Conservation (phyloP, 2,113 vertebrate species). For the Tor tambroides region DNA sequence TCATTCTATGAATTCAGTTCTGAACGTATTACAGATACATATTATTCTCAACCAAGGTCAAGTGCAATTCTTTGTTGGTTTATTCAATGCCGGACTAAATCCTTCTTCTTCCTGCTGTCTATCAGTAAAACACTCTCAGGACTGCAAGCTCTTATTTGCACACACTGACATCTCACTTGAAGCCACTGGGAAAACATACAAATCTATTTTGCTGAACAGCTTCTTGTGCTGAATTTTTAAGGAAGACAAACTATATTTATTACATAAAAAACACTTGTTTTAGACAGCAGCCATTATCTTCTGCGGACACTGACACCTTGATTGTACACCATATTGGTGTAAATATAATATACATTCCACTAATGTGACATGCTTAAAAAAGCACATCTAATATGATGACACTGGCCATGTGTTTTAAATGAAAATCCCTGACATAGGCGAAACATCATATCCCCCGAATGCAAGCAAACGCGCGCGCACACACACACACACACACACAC, state of each 20-base stretch:
- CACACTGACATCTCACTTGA: conserved; percentile 3
- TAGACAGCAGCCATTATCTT: background rate
- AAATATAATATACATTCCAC: background rate
- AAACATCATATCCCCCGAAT: conserved; percentile 37
- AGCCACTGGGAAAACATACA: background rate
- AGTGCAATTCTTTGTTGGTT: background rate
- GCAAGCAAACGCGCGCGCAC: conserved; percentile 34
- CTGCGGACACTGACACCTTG: conserved; percentile 23
- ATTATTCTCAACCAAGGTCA: conserved; percentile 10
- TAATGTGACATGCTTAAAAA: conserved; percentile 30
- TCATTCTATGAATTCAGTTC: background rate
- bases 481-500: conserved; percentile 10
- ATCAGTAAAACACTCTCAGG: background rate
- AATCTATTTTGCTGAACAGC: background rate
- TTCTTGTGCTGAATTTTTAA: background rate
- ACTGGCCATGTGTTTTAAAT: conserved; percentile 11
- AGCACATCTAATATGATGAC: conserved; percentile 15
- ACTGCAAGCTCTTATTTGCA: background rate
- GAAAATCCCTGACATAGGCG: conserved; percentile 28
- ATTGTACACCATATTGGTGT: background rate
- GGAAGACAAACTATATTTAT: background rate
- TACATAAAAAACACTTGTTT: background rate
- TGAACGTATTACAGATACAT: background rate
- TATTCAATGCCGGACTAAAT: background rate
- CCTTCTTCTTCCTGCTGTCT: background rate